Base-by-base conservation (phyloP, 2,888 invertebrate species). In the Euplagia quadripunctaria region DNA sequence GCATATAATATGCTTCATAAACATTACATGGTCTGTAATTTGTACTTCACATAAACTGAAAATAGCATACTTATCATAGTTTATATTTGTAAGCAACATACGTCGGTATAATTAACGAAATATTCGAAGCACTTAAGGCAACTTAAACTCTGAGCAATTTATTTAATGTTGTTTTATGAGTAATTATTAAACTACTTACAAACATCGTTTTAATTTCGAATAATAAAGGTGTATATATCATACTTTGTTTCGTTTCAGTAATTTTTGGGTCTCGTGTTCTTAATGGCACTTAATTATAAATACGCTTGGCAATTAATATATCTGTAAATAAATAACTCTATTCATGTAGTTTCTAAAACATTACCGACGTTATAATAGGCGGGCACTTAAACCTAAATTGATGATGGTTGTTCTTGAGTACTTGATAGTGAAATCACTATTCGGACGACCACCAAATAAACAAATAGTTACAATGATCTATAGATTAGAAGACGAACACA, bases 241-340 rank as follows among this genome's bases (percentile, higher is more conserved):
- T 65, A 52, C 71, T 49, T 55, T 51, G 74, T 20, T 83, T 71
- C 64, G 68, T 68, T 20, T 8, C 7, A 66, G 52, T 68, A 70
- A 74, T 81, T 83, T 76, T 31, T 12, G n/a, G 46, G 58, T 68
- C 70, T 72, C 49, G 51, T 72, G 73, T 55, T 66, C 68, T 51
- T 70, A 81, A 78, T 76, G 61, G 61, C 63, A 66, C 46, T 61
- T 43, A 68, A 68, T 72, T 72, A 68, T 74, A 72, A 71, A 7
- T 58, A 75, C 67, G 61, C 71, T 64, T 1, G 11, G 14, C 63
- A 71, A 74, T 75, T 75, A 75, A 73, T 82, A 80, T 20, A 49
- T 70, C 73, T 71, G 20, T 52, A 64, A 55, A 74, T 31, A 65
- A 58, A 11, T 43, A 41, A 49, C 43, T 64, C 20, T 16, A 42